These are phyloP conservation scores for Oreochromis grahami DNA, from an alignment of 2,797 vertebrate species.

Conservation along the genomic window DNA sequence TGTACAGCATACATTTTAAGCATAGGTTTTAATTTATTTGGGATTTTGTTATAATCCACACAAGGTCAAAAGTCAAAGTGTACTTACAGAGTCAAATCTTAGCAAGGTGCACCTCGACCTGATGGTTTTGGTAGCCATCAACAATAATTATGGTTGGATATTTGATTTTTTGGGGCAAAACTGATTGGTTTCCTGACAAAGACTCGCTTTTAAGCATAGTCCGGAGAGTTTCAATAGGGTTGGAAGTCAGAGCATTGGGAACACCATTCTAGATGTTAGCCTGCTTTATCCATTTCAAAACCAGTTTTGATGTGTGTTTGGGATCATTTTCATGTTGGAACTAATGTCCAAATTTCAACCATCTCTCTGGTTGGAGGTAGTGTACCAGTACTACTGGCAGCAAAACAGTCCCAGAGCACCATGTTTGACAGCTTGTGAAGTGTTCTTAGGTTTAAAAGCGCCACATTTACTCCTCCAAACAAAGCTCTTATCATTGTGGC, in stretches of 20 bases:
- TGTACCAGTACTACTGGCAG: not conserved
- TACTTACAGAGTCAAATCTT: not conserved
- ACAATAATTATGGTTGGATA: not conserved
- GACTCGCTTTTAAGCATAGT: not conserved
- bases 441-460: not conserved
- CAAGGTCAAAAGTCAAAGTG: not conserved
- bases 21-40: not conserved
- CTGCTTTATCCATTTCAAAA: not conserved
- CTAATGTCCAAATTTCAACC: not conserved
- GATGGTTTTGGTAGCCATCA: not conserved
- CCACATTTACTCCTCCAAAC: not conserved
- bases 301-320: not conserved
- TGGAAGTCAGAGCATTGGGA: not conserved
- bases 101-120: not conserved
- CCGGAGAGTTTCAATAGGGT: not conserved
- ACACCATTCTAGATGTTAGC: not conserved
- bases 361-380: not conserved
- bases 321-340: not conserved
- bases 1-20: not conserved
- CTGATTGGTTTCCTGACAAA: not conserved
- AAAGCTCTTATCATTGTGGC: not conserved
- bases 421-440: not conserved
- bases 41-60: not conserved
- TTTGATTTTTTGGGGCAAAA: not conserved
- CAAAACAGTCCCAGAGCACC: not conserved